Conservation (phyloP, 2,113 vertebrate species). For the Lamprotornis superbus region DNA sequence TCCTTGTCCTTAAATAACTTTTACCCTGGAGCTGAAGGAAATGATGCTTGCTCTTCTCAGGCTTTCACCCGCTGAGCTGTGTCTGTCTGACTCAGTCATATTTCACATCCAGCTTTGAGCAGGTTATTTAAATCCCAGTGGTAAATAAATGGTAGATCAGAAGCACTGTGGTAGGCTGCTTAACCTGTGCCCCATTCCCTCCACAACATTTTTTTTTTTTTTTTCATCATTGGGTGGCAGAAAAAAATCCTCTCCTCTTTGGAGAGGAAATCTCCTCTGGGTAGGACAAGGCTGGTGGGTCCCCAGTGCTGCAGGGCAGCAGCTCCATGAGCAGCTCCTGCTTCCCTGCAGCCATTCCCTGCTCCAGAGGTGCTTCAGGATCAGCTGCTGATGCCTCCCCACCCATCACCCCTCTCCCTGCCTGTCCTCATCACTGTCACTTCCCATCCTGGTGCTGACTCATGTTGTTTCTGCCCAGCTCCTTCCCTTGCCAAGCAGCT, state of each 20-base stretch:
- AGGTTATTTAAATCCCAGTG: background rate
- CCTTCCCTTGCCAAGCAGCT: background rate
- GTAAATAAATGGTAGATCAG: background rate
- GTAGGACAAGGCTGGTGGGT: rapidly evolving
- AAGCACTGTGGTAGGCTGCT: background rate
- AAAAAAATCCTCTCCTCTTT: background rate
- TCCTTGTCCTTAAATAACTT: slow-evolving; percentile 25
- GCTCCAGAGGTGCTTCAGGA: background rate
- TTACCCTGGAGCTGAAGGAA: background rate
- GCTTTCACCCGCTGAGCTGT: background rate
- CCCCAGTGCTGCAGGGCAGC: background rate
- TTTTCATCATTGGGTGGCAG: background rate
- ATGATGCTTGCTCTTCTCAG: background rate
- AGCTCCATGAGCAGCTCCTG: background rate
- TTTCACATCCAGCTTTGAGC: background rate
- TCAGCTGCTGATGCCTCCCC: background rate
- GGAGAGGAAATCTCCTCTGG: background rate
- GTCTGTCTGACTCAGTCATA: background rate
- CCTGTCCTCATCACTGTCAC: rapidly evolving
- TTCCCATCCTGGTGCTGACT: background rate
- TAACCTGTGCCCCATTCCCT: background rate
- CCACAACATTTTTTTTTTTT: background rate
- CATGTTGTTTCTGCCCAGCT: background rate
- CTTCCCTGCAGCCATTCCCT: background rate
- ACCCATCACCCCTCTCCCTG: background rate